Evolutionary conservation across 2,888 invertebrate genomes (phyloP).

Genomic region (Nomada fabriciana): DNA sequence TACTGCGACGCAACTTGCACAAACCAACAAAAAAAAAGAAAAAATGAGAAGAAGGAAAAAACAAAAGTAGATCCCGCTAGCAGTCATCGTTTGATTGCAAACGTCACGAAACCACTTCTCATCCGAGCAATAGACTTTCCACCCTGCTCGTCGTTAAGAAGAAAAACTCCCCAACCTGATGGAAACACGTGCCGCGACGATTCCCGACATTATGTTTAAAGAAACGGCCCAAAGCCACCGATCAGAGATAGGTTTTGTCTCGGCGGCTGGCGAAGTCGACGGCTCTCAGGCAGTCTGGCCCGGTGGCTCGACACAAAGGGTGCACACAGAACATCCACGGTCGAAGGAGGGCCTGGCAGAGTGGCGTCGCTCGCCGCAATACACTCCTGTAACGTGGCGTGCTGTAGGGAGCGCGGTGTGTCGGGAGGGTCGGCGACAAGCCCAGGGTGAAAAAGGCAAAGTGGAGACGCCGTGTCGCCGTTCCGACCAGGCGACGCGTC

Average conservation of each 20-base stretch:
- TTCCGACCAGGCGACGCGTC: constrained; percentile 43
- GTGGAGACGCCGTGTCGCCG: constrained; percentile 50
- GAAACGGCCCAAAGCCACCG: constrained; percentile 8
- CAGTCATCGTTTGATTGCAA: no score
- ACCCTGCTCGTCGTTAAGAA: not conserved
- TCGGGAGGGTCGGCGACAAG: constrained; percentile 25
- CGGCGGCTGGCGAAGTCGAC: constrained; percentile 25
- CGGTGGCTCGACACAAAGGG: constrained; percentile 33
- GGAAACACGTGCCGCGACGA: not conserved
- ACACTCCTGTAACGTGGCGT: not conserved
- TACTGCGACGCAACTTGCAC: no score
- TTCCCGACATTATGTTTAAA: not conserved
- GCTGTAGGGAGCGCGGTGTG: not conserved
- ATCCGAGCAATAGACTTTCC: no score
- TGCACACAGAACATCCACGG: constrained; percentile 15
- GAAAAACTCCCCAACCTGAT: not conserved
- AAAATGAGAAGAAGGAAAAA: no score
- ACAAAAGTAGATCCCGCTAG: no score
- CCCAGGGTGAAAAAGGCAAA: constrained; percentile 47
- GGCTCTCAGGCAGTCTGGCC: constrained; percentile 35
- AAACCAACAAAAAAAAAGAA: no score
- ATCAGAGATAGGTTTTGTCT: constrained; percentile 40
- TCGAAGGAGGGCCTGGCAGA: constrained; percentile 18
- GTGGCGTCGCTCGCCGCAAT: constrained; percentile 13
- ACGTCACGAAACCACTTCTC: no score